phyloP scores from a whole-genome alignment of 1,140 invertebrate genomes.

The Zaprionus taronus region DNA sequence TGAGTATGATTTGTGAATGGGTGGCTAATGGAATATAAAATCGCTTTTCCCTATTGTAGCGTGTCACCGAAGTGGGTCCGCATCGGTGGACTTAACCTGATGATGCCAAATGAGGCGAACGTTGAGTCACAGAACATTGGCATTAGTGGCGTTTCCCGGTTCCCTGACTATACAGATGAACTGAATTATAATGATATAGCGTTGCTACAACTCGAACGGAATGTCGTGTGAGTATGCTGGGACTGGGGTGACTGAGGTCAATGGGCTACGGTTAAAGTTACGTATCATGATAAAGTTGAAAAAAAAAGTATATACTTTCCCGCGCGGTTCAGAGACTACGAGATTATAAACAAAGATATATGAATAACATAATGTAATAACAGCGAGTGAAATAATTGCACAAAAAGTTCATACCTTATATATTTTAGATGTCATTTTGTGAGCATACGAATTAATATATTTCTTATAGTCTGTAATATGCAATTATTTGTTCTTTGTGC shows the following conservation, averaged over 20 bases:
- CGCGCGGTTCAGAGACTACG: background rate
- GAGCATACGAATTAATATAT: background rate
- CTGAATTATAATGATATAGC: constrained; percentile 77
- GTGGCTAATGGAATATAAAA: background rate
- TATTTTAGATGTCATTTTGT: background rate
- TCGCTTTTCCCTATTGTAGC: constrained; percentile 33
- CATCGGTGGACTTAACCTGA: constrained; percentile 72
- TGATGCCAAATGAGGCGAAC: constrained; percentile 43
- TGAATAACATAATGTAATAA: background rate
- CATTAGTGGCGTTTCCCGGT: constrained; percentile 51
- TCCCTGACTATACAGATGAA: constrained; percentile 60
- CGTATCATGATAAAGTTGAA: background rate
- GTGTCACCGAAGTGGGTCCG: constrained; percentile 64
- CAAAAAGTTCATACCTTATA: background rate
- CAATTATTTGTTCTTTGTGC: background rate
- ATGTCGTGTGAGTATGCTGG: constrained; percentile 64
- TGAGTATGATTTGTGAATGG: constrained; percentile 42
- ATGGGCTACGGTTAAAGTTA: background rate
- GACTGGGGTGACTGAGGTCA: constrained; percentile 1
- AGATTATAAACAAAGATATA: constrained; percentile 1
- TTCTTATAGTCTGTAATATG: background rate
- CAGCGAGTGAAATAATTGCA: background rate
- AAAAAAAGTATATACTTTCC: background rate
- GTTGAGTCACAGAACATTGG: constrained; percentile 52
- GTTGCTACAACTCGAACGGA: constrained; percentile 46